These are phyloP conservation scores for Melinaea menophilus DNA, from an alignment of 2,888 invertebrate genomes.

Conservation along the genomic window DNA sequence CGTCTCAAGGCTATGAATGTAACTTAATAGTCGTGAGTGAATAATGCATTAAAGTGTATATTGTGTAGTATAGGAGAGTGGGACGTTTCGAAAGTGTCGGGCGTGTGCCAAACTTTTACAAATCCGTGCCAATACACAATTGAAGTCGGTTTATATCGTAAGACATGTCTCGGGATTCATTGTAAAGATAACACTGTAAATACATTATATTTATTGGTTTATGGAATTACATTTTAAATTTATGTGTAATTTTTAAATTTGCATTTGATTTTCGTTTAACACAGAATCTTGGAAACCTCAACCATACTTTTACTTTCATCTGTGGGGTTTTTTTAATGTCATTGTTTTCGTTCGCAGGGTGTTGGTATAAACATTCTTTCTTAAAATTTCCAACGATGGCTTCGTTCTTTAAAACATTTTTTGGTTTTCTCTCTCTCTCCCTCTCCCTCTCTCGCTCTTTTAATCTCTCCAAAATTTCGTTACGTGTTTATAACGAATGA, in stretches of 20 bases:
- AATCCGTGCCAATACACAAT: constrained; percentile 13
- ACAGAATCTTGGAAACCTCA: too few relatives aligned
- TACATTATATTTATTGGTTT: too few relatives aligned
- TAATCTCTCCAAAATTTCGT: background rate
- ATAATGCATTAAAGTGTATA: constrained; percentile 5
- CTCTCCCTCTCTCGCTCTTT: too few relatives aligned
- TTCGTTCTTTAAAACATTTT: constrained; percentile 20
- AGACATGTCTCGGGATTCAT: too few relatives aligned
- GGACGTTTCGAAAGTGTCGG: constrained; percentile 27
- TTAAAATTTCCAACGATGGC: constrained; percentile 13
- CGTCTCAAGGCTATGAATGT: background rate
- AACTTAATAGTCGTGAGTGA: constrained; percentile 11
- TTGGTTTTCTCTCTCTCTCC: too few relatives aligned
- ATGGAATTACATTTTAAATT: too few relatives aligned
- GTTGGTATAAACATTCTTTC: constrained; percentile 15
- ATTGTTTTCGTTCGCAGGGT: constrained; percentile 19
- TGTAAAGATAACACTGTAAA: too few relatives aligned
- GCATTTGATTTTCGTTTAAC: too few relatives aligned
- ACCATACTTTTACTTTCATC: too few relatives aligned
- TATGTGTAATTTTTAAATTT: too few relatives aligned
- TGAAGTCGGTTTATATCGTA: background rate
- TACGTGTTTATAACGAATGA: constrained; percentile 7
- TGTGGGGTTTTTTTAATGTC: constrained; percentile 3
- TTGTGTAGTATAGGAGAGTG: constrained; percentile 20
- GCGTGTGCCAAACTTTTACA: constrained; percentile 34